Conservation (phyloP, 2,888 invertebrate genomes). For the Apotomis capreana region DNA sequence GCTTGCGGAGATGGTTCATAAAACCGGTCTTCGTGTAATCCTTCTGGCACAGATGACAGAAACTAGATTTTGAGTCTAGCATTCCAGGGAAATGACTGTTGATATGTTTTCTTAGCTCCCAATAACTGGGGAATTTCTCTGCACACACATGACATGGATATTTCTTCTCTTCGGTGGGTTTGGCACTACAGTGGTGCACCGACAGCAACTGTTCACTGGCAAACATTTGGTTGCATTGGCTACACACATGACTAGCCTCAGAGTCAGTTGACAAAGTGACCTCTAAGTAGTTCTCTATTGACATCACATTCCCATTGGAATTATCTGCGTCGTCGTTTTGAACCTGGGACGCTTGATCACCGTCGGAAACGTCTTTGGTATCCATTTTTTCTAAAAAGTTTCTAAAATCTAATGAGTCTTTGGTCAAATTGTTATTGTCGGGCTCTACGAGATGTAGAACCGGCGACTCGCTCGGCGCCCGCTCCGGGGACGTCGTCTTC, state of each 20-base stretch:
- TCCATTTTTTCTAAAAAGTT: slow-evolving; percentile 73
- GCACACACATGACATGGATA: slow-evolving; percentile 81
- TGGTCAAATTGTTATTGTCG: slow-evolving; percentile 75
- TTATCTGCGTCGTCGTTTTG: slow-evolving; percentile 76
- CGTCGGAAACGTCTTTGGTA: slow-evolving; percentile 72
- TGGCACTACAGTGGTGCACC: slow-evolving; percentile 75
- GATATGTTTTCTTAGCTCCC: slow-evolving; percentile 80
- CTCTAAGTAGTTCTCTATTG: slow-evolving; percentile 81
- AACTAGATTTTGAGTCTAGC: slow-evolving; percentile 81
- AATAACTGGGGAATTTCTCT: slow-evolving; percentile 79
- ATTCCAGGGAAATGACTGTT: slow-evolving; percentile 81
- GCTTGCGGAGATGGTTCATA: slow-evolving; percentile 81
- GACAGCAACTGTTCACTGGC: slow-evolving; percentile 73
- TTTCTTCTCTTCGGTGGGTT: slow-evolving; percentile 77
- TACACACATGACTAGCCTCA: slow-evolving; percentile 80
- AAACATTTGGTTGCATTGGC: slow-evolving; percentile 80
- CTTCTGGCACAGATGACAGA: slow-evolving; percentile 81
- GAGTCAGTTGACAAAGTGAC: slow-evolving; percentile 80
- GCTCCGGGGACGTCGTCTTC: slow-evolving; percentile 72
- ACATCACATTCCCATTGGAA: slow-evolving; percentile 80
- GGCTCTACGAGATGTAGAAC: slow-evolving; percentile 77
- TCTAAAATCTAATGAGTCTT: slow-evolving; percentile 72
- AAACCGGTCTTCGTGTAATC: slow-evolving; percentile 82
- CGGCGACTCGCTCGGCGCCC: slow-evolving; percentile 76
- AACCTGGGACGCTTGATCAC: slow-evolving; percentile 65